Conservation (phyloP, 2,888 invertebrate species). For the Syrista parreyssii region DNA sequence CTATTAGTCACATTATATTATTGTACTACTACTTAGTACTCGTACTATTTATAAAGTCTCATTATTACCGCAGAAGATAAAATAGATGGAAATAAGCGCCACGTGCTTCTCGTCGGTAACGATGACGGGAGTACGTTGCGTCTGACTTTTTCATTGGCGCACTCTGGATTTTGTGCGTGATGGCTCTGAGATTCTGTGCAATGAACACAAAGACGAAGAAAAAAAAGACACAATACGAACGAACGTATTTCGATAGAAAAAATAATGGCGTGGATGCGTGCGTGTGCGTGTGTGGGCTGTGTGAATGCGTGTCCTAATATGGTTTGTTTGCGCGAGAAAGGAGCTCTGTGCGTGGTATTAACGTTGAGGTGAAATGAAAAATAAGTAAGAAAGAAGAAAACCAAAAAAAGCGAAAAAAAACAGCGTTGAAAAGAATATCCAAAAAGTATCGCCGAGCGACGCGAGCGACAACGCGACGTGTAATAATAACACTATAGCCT, state of each 20-base stretch:
- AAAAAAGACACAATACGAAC: conserved; percentile 21
- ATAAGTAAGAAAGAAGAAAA: conserved; percentile 7
- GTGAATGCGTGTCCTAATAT: not conserved
- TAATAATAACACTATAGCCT: conserved; percentile 23
- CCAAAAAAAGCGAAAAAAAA: conserved; percentile 19
- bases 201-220: conserved; percentile 1
- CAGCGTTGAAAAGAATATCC: conserved; percentile 10
- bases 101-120: no score
- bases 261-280: not conserved
- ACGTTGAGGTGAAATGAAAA: not conserved
- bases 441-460: conserved; percentile 10
- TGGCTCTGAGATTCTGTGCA: no score
- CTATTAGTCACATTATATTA: conserved; percentile 57
- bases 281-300: not conserved
- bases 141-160: no score
- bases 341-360: not conserved
- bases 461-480: not conserved
- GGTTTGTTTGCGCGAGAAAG: not conserved
- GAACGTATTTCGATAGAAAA: not conserved
- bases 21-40: conserved; percentile 40
- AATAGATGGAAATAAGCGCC: not conserved
- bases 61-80: conserved; percentile 8
- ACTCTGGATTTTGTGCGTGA: no score
- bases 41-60: conserved; percentile 31
- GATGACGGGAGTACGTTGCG: no score